Percentiles rank a stretch among this genome's conserved stretches.
Conservation (phyloP, 2,113 vertebrate species). For the Channa maculata region DNA sequence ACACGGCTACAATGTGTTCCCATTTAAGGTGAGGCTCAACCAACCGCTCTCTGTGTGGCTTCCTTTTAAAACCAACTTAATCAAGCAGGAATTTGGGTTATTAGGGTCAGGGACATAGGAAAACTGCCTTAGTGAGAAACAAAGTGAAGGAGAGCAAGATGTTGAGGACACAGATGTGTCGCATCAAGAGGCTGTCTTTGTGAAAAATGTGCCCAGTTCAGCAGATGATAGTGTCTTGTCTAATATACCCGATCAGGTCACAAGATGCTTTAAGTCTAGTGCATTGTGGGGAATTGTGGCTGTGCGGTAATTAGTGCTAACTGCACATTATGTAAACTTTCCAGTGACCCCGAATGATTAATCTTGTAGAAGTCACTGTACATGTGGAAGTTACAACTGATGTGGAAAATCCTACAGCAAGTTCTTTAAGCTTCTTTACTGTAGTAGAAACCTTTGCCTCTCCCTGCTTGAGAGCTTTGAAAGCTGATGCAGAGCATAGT, state of each 20-base stretch:
- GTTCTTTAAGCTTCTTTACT: slow-evolving; percentile 14
- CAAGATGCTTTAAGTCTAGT: slow-evolving; percentile 18
- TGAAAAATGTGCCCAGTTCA: slow-evolving; percentile 14
- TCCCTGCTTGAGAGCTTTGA: neutral
- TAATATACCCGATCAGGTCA: slow-evolving; percentile 53
- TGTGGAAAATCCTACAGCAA: slow-evolving; percentile 59
- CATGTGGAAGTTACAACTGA: slow-evolving; percentile 43
- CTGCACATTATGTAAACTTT: slow-evolving; percentile 49
- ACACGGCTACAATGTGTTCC: slow-evolving; percentile 74
- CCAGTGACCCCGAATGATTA: slow-evolving; percentile 62
- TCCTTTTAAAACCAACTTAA: slow-evolving; percentile 80
- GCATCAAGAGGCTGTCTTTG: slow-evolving; percentile 51
- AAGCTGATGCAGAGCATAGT: neutral
- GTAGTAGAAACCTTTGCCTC: neutral
- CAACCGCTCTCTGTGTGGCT: slow-evolving; percentile 74
- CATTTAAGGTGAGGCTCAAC: slow-evolving; percentile 82
- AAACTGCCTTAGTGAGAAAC: slow-evolving; percentile 49
- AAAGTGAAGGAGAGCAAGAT: slow-evolving; percentile 48
- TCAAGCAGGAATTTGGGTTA: slow-evolving; percentile 80
- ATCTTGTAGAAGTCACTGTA: slow-evolving; percentile 53
- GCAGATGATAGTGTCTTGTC: slow-evolving; percentile 23
- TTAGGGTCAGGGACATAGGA: slow-evolving; percentile 73
- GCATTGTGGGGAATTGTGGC: slow-evolving; percentile 15
- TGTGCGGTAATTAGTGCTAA: slow-evolving; percentile 57
- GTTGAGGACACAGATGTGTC: slow-evolving; percentile 68